Percentiles rank a stretch among this genome's conserved stretches.
Evolutionary conservation across 1,140 invertebrate genomes (phyloP).

Genomic region (Leptinotarsa texana): DNA sequence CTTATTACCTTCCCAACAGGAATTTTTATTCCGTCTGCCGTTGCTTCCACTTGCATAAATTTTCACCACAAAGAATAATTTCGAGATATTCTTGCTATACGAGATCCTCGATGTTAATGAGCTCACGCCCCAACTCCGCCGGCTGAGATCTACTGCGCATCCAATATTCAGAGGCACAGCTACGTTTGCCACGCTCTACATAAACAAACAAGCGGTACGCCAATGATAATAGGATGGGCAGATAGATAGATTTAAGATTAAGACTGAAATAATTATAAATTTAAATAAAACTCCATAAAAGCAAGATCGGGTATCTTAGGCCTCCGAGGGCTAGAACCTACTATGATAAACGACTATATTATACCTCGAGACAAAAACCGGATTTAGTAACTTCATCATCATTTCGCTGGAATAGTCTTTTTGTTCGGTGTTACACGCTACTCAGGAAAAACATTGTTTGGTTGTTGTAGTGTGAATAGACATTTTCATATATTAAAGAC

Average conservation of each 20-base stretch:
- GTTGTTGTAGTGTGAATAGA: not conserved
- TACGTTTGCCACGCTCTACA: too few species aligned
- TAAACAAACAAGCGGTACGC: not conserved
- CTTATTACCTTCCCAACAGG: not conserved
- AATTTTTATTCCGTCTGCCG: too few species aligned
- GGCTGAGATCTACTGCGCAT: not conserved
- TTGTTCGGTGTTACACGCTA: not conserved
- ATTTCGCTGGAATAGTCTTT: slow-evolving; percentile 7
- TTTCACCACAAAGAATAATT: not conserved
- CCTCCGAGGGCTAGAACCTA: slow-evolving; percentile 36
- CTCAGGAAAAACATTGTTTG: not conserved
- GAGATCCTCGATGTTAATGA: too few species aligned
- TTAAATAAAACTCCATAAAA: slow-evolving; percentile 32
- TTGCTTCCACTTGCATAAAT: too few species aligned
- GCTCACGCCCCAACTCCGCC: not conserved
- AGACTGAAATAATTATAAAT: slow-evolving; percentile 26
- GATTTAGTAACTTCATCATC: slow-evolving; percentile 51
- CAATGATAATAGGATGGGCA: not conserved
- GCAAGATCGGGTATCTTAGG: slow-evolving; percentile 43
- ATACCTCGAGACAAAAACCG: slow-evolving; percentile 46
- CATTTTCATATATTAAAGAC: not conserved
- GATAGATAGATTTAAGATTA: slow-evolving; percentile 14
- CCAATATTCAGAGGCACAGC: too few species aligned
- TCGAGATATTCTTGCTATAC: not conserved
- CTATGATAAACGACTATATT: slow-evolving; percentile 52